Base-by-base conservation (phyloP, 2,113 vertebrate genomes). In the Labrus mixtus region DNA sequence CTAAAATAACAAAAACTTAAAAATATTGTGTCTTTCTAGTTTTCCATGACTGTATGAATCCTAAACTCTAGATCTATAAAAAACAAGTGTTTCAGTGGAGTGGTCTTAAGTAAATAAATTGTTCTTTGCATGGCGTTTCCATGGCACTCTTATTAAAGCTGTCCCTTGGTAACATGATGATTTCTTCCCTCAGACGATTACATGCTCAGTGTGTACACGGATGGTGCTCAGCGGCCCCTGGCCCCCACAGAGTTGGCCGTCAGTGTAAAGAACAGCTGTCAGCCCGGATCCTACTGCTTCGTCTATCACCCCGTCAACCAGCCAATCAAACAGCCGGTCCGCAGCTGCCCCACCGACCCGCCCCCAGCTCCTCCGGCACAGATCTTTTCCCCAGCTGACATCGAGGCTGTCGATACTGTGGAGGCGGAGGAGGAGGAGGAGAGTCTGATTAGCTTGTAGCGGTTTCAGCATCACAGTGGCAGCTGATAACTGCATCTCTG, bases 281-380 rank as follows among this genome's bases (percentile, higher is more conserved):
- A 95, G 88, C 86, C 95, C 81, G 86, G 96, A 95, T 79, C 70
- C 46, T 99, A 97, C 89, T 93, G 95, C 89, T 98, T 99, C 22
- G 91, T 99, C 88, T 99, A 96, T 91, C 96, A 96, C 86, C 95
- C 90, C 0, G 61, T 88, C 41, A 89, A 89, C 19, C 85, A 89
- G 22, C 17, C 79, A 62, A 53, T 45, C 53, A 22, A 10, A 13
- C 23, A n/a, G 33, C 63, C 69, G 0, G 1, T 1, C 9, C 79
- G 78, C 55, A 77, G 33, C 33, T 88, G 79, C n/a, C 89, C 90
- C 16, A 23, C 33, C 9, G 80, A 67, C 58, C 82, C 65, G 0
- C 90, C 90, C 12, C 81, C 89, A 4, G 64, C 71, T 58, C 75
- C 74, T 6, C 89, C 86, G 1, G 1, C 60, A 19, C 62, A 73